Evolutionary conservation across 2,888 invertebrate species (phyloP).

Genomic region (Harmothoe impar): DNA sequence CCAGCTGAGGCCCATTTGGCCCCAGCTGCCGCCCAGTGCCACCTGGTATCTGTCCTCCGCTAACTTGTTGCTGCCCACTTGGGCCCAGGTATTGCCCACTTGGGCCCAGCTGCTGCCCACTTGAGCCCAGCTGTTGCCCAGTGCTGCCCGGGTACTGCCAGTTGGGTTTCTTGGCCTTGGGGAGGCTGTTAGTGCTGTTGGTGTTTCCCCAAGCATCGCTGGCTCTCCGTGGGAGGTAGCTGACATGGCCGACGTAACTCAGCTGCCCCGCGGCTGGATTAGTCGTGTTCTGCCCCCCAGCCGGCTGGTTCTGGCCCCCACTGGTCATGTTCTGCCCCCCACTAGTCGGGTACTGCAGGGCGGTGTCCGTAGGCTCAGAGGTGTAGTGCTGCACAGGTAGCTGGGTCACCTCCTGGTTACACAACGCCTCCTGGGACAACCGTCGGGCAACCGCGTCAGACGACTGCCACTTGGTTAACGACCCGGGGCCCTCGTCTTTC

Average conservation of each 20-base stretch:
- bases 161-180: not conserved
- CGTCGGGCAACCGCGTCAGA: not conserved
- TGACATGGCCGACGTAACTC: not conserved
- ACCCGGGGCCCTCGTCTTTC: not conserved
- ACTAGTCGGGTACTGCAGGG: not conserved
- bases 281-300: not conserved
- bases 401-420: not conserved
- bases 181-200: not conserved
- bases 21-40: too few relatives aligned
- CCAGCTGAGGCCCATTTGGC: too few relatives aligned
- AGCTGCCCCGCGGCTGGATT: not conserved
- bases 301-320: not conserved
- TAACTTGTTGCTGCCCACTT: too few relatives aligned
- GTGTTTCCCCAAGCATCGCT: not conserved
- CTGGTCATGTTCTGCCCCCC: not conserved
- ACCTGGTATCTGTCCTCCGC: too few relatives aligned
- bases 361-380: too few relatives aligned
- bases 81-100: too few relatives aligned
- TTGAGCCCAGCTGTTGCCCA: too few relatives aligned
- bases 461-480: not conserved
- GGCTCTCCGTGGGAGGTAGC: not conserved
- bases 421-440: not conserved
- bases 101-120: too few relatives aligned
- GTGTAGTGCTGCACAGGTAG: not conserved
- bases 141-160: conserved; percentile 33